Base-by-base conservation (phyloP, 2,797 vertebrate genomes). In the Falco novaeseelandiae region DNA sequence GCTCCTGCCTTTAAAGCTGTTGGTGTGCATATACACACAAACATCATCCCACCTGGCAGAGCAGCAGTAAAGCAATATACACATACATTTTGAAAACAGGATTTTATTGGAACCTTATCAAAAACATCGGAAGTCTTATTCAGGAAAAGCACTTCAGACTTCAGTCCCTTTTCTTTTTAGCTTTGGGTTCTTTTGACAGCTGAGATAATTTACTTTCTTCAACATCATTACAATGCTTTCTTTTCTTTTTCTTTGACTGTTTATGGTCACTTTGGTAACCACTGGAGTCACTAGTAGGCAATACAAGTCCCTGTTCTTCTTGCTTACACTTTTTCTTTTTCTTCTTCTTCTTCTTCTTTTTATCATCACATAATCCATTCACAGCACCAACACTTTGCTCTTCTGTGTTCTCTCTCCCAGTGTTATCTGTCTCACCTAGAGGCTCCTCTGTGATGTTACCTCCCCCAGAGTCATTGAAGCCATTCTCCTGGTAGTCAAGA, bases 221-320 rank as follows among this genome's bases (percentile, higher is more conserved):
- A 3, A 12, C 49, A 26, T 90, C 95, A 30, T 83, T 59, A 21
- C 90, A 94, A 44, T 96, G 96, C 8, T 87, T 97, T 96, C 98
- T 98, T 74, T 97, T 99, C 97, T 98, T 98, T 98, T 99, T 99
- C 92, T 98, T 99, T 89, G 93, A 97, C 59, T 97, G 97, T 90
- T 98, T 98, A 49, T 87, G 98, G 84, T 99, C 98, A 78, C 98
- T 99, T 15, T 98, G 88, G 93, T 99, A 99, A 88, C 98, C 98
- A 29, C 98, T 99, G 44, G 98, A 99, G 98, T 99, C 98, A 78
- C 98, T 99, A 65, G 84, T 83, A 10, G 97, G 98, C 48, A 98
- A 81, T 49, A 98, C 96, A 48, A 80, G 95, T 11, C 97, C 96
- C 40, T 88, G 96, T 46, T 98, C 94, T 61, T 97, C 93, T 78